Evolutionary conservation across 2,888 invertebrate genomes (phyloP), one percentile per base, ranked within the genome.

Genomic region (Torymus aiolomorphi): DNA sequence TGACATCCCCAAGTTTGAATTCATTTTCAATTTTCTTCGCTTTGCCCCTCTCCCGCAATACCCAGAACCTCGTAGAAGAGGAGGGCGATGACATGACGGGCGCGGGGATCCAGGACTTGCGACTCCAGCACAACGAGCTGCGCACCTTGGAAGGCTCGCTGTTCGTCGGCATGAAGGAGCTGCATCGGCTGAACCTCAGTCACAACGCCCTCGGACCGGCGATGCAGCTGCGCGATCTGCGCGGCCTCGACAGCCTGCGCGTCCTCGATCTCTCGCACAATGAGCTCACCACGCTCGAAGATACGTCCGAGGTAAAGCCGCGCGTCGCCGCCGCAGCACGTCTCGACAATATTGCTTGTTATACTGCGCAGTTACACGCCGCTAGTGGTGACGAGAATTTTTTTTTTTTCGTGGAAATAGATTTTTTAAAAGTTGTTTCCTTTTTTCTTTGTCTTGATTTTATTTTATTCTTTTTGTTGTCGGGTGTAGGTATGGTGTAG

Each of bases 231-330:
- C 95, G 95, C 74, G 96, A 96, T 88, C 92, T 97, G 67, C 94
- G 95, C 76, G 96, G 96, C 31, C 91, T 97, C 84, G 95, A 95
- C 85, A 94, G 94, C 82, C 91, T 97, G 59, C 93, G 93, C 86
- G 91, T 95, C 74, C 92, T 97, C 59, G 96, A 96, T 87, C 92
- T 97, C 63, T 96, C 96, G 0, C 92, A 95, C 87, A 97, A 97
- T 89, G 93, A 93, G 82, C 91, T 97, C 56, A 93, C 93, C 62
- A 95, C 96, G 2, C 91, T 97, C 77, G 95, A 96, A 88, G 96
- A 96, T 91, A 95, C 95, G 76, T 95, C 96, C 85, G 95, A 95
- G 94, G 96, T 96, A 91, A 88, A 42, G 42, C 8, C 42, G 8
- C 42, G 42, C 8, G 20, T 2, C 20, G 20, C 20, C 8, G 8